Evolutionary conservation across 2,888 invertebrate genomes (phyloP).

Genomic region (Myopa testacea): DNA sequence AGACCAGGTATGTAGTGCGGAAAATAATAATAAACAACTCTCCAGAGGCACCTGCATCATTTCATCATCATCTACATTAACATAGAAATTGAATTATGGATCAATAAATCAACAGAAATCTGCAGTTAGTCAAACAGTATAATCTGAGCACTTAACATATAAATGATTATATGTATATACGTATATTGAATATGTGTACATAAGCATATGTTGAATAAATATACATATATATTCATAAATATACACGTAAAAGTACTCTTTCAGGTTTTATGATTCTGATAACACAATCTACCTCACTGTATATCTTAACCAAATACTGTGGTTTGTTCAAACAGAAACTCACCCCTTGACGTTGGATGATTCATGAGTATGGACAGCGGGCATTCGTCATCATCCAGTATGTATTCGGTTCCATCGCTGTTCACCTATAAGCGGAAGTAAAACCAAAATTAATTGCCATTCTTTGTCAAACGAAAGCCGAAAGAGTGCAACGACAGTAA

Average conservation of each 20-base stretch:
- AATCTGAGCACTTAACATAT: neutral
- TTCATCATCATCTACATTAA: no score
- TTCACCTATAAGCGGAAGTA: constrained; percentile 70
- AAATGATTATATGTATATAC: neutral
- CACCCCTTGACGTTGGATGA: constrained; percentile 86
- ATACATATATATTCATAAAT: neutral
- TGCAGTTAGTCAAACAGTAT: no score
- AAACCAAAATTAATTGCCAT: neutral
- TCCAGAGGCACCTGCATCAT: no score
- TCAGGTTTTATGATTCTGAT: no score
- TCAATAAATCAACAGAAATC: no score
- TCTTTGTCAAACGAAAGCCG: constrained; percentile 4
- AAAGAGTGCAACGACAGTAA: constrained; percentile 14
- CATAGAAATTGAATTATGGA: no score
- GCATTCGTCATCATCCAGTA: constrained; percentile 97
- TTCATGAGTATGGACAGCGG: constrained; percentile 94
- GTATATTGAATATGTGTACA: no score
- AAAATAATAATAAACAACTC: no score
- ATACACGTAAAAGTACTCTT: neutral
- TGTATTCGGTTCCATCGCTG: constrained; percentile 84
- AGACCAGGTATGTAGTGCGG: no score
- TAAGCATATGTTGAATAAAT: neutral
- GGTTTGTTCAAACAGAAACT: constrained; percentile 63
- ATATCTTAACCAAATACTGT: no score
- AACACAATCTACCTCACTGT: no score